Evolutionary conservation across 2,797 vertebrate species (phyloP).

Genomic region (Sebastes itinus): DNA sequence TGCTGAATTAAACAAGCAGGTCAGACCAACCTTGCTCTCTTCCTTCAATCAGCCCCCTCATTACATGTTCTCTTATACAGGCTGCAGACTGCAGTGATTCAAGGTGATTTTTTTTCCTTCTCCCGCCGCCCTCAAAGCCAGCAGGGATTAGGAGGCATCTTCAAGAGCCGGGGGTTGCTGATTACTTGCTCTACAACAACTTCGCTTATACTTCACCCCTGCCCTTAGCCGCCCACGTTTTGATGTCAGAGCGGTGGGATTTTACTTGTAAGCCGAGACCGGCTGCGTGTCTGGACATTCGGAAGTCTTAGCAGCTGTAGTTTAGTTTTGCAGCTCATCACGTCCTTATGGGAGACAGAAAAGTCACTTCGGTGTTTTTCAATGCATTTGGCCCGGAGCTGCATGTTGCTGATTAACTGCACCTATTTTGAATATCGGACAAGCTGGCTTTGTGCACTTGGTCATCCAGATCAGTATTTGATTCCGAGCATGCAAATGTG

Average conservation of each 20-base stretch:
- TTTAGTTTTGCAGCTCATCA: background rate
- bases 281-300: constrained; percentile 23
- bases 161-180: constrained; percentile 18
- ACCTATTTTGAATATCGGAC: constrained; percentile 59
- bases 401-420: constrained; percentile 31
- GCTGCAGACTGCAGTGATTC: constrained; percentile 30
- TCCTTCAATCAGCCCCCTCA: background rate
- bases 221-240: constrained; percentile 17
- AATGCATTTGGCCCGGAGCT: background rate
- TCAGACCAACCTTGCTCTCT: background rate
- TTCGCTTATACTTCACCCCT: constrained; percentile 11
- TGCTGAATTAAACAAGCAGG: constrained; percentile 20
- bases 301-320: constrained; percentile 21
- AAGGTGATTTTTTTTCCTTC: constrained; percentile 28
- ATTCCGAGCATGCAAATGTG: constrained; percentile 55
- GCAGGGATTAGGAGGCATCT: constrained; percentile 49
- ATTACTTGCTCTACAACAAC: constrained; percentile 31
- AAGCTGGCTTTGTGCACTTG: constrained; percentile 40
- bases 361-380: constrained; percentile 21
- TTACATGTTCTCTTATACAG: constrained; percentile 6
- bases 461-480: constrained; percentile 7
- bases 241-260: constrained; percentile 41
- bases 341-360: background rate
- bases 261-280: constrained; percentile 48
- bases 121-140: constrained; percentile 14